Conservation (phyloP, 2,888 invertebrate species). For the Callinectes sapidus region DNA sequence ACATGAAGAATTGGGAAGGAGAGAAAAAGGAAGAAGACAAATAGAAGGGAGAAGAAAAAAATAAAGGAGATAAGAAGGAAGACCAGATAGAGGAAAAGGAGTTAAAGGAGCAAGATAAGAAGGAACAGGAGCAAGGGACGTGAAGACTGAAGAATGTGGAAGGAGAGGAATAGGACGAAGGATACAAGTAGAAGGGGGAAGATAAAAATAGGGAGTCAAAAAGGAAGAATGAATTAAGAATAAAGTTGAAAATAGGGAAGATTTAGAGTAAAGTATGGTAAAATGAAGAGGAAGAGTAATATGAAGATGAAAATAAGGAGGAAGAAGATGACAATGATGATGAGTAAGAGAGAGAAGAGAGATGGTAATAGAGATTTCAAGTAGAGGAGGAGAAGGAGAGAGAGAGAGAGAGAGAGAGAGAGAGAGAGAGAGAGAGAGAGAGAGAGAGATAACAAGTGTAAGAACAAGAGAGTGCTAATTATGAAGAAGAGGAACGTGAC, state of each 20-base stretch:
- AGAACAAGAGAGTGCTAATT: too few relatives aligned
- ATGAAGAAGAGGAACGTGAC: too few relatives aligned
- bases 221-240: background rate
- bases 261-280: background rate
- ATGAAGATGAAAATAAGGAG: background rate
- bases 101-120: background rate
- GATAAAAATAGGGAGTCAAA: background rate
- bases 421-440: background rate
- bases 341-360: background rate
- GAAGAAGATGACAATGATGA: background rate
- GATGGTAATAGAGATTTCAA: background rate
- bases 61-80: background rate
- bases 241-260: background rate
- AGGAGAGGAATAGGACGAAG: background rate
- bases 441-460: too few relatives aligned
- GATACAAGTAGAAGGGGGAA: background rate
- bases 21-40: background rate
- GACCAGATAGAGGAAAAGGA: background rate
- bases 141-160: background rate
- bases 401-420: background rate
- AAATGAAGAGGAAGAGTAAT: background rate
- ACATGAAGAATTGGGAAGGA: background rate
- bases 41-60: background rate
- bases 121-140: background rate
- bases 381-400: background rate